Base-by-base conservation (phyloP, 2,797 vertebrate genomes). In the Rallus crepitans region DNA sequence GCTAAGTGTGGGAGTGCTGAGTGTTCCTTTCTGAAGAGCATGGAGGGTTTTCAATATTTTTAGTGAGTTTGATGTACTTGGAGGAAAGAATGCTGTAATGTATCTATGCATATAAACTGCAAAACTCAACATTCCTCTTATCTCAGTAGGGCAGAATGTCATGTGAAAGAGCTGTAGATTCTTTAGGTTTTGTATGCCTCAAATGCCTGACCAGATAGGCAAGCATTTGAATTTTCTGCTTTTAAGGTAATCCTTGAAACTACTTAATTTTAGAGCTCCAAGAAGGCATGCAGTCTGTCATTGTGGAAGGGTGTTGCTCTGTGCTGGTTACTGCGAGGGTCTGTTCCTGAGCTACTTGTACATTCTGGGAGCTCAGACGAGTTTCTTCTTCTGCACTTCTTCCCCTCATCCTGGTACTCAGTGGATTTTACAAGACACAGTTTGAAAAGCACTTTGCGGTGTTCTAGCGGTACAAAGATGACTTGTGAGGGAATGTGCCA, bases 11-110 rank as follows among this genome's bases (percentile, higher is more conserved):
- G 57, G 57, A 85, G 76, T 87, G 71, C 53, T 85, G 76, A 81
- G 42, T 69, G 57, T 64, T 47, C 47, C 65, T 75, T 93, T 81
- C 40, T 88, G 82, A 87, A 92, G 40, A 75, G 17, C 84, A 65
- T 81, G 76, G 68, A 73, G 55, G 1, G 0, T 86, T 73, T 31
- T 65, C 50, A 79, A 0, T 82, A 28, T 83, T 89, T 87, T 86
- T 83, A 61, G 84, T 68, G 64, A 94, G 52, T 77, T 92, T 82
- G 35, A 28, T 55, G 61, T 75, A 70, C 45, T 64, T 47, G 53
- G 50, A n/a, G n/a, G 37, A 68, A 77, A 57, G 53, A 57, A 24
- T 23, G 39, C 48, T 80, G 72, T 48, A 81, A 82, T 93, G 77
- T 84, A 12, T 50, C 21, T 59, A 2, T 82, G 28, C 31, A 23